phyloP scores from a whole-genome alignment of 2,113 vertebrate species.

The Pseudolaguvia tuberculata region DNA sequence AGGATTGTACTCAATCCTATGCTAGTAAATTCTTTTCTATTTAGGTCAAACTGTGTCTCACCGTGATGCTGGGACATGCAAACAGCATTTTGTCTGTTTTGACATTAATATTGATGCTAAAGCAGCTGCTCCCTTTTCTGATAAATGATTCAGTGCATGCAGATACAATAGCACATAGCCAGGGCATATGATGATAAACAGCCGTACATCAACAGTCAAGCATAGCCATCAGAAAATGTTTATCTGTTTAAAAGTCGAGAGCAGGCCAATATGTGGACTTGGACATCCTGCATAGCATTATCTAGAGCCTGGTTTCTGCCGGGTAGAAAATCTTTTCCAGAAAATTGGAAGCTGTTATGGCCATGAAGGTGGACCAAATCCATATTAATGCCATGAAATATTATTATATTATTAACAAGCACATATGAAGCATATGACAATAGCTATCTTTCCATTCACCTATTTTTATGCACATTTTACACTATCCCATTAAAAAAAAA shows the following conservation, averaged over 20 bases:
- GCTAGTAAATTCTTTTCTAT: not conserved
- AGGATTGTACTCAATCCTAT: not conserved
- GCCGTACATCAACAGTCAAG: constrained; percentile 29
- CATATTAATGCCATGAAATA: no score
- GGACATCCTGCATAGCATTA: constrained; percentile 9
- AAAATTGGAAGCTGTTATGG: no score
- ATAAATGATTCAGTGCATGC: constrained; percentile 57
- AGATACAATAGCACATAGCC: constrained; percentile 52
- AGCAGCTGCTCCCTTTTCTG: constrained; percentile 43
- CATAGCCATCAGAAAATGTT: constrained; percentile 1
- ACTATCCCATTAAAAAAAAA: no score
- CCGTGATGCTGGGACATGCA: constrained; percentile 4
- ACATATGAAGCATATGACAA: no score
- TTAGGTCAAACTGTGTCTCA: not conserved
- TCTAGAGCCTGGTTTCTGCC: not conserved
- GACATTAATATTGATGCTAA: constrained; percentile 50
- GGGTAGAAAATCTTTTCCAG: not conserved
- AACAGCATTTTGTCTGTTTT: constrained; percentile 22
- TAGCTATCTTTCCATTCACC: no score
- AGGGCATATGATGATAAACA: constrained; percentile 32
- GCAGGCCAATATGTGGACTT: not conserved
- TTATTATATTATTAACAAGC: no score
- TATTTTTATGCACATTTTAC: no score
- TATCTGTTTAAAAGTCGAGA: constrained; percentile 29
- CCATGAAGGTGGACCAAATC: no score